phyloP scores from a whole-genome alignment of 2,888 invertebrate species.

The Theristus sp. region DNA sequence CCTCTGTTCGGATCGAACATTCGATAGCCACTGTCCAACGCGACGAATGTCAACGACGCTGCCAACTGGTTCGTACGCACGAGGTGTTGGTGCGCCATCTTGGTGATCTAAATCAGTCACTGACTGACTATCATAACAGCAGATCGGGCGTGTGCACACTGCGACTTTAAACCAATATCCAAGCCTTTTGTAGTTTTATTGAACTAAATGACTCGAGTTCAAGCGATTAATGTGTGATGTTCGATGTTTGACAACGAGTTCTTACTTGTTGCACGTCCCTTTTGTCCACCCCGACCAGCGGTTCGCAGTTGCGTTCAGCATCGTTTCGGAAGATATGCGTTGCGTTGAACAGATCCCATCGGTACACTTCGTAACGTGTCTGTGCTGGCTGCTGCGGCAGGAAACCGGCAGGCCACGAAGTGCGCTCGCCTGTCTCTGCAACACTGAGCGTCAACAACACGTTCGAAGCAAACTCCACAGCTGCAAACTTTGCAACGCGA shows the following conservation, averaged over 20 bases:
- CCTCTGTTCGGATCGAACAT: slow-evolving; percentile 63
- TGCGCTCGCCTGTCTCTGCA: neutral
- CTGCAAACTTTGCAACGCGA: neutral
- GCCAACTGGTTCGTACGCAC: no score
- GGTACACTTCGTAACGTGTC: slow-evolving; percentile 59
- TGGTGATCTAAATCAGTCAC: no score
- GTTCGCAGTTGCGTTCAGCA: slow-evolving; percentile 51
- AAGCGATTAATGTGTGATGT: no score
- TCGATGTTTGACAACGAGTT: no score
- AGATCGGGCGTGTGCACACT: no score
- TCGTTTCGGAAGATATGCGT: slow-evolving; percentile 62
- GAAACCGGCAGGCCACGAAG: neutral
- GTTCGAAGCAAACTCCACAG: neutral
- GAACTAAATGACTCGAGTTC: no score
- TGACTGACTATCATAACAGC: no score
- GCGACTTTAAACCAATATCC: no score
- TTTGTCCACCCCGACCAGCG: slow-evolving; percentile 41
- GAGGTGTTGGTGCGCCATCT: no score
- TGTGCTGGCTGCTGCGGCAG: slow-evolving; percentile 18
- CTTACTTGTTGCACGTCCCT: slow-evolving; percentile 41
- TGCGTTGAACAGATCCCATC: slow-evolving; percentile 67
- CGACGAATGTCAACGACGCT: no score
- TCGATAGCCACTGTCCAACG: slow-evolving; percentile 20
- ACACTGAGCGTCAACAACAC: neutral
- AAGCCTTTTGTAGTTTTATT: no score